Base-by-base conservation (phyloP, 1,140 invertebrate genomes). In the Heliconius himera region DNA sequence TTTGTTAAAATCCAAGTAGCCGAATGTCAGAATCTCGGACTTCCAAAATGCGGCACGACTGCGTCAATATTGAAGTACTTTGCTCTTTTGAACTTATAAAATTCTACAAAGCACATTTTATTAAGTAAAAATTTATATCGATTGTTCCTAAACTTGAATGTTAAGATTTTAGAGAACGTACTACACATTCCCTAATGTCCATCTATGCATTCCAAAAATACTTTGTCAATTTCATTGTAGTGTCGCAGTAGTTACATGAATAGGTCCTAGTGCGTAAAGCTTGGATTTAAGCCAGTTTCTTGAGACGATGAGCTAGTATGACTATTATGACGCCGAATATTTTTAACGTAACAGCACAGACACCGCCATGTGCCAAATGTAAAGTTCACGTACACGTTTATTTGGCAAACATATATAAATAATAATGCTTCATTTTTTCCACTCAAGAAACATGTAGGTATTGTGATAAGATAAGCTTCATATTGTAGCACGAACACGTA, bases 321-420 rank as follows among this genome's bases (percentile, higher is more conserved):
- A 91, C 90, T 91, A 78, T 91, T 83, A 84, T 93, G 91, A 92
- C 90, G 91, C 87, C 87, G 88, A 85, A 89, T 93, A 93, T 90
- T 91, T 93, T 90, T 90, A 90, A 91, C 90, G 89, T 93, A 91
- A 89, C 86, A 89, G 85, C 88, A 82, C 89, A 90, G 89, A 91
- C 87, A 89, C 87, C 87, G 77, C 81, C 84, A 78, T 83, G 89
- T 93, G 91, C 90, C 91, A 93, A 93, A 90, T 91, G 90, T 91
- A 93, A 92, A 93, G 91, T 93, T 92, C 90, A 89, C 86, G 87
- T 88, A 90, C 89, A 90, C 90, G 89, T 90, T 88, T 86, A 87
- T 90, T 92, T 92, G 90, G 91, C 90, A 87, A 87, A 83, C 83
- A 83, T 80, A 82, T 88, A 85, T 89, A 46, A 41, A 81, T 74